Percentiles rank a stretch among this genome's conserved stretches.
Conservation (phyloP, 2,113 vertebrate genomes). For the Nestor notabilis region DNA sequence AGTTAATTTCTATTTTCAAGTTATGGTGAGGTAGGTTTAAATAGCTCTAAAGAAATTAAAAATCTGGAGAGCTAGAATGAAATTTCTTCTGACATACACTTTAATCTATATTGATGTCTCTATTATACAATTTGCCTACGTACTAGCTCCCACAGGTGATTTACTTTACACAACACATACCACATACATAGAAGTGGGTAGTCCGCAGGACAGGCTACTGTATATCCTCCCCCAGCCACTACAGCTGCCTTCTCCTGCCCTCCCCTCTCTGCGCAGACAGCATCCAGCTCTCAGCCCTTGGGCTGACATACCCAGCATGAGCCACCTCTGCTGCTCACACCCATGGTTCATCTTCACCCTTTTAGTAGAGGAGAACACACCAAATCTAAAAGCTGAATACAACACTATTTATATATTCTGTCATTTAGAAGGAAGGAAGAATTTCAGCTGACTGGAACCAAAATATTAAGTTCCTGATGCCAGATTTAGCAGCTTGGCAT, state of each 20-base stretch:
- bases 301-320: neutral
- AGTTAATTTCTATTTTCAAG: neutral
- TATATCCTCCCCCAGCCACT: neutral
- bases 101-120: neutral
- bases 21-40: neutral
- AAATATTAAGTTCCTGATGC: neutral
- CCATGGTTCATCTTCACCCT: neutral
- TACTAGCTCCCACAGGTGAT: neutral
- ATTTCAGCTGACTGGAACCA: neutral
- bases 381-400: neutral
- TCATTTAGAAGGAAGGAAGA: neutral
- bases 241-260: neutral
- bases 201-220: too few relatives aligned
- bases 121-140: neutral
- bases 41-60: neutral
- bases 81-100: neutral
- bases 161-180: fast-evolving
- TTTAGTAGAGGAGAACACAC: fast-evolving
- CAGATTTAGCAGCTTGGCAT: neutral
- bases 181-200: fast-evolving
- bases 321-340: neutral
- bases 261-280: neutral
- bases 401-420: fast-evolving
- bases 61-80: neutral
- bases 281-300: neutral